phyloP scores from a whole-genome alignment of 2,113 vertebrate species.

The Perca flavescens region DNA sequence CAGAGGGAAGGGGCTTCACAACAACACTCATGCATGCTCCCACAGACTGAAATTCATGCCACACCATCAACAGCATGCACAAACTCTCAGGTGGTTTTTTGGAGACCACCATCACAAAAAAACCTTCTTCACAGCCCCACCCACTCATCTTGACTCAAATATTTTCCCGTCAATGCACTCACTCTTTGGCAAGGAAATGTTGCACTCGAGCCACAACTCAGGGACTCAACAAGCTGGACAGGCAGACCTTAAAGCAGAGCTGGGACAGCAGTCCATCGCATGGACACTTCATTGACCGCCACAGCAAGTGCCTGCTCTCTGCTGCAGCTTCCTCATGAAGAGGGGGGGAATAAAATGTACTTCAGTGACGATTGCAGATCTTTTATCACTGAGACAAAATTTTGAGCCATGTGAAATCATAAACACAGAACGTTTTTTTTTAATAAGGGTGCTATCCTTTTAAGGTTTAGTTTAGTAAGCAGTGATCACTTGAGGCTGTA shows the following conservation, averaged over 20 bases:
- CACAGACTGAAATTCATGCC: background rate
- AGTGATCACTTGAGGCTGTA: background rate
- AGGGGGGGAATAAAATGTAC: background rate
- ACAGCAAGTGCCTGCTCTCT: conserved; percentile 74
- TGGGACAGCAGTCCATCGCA: conserved; percentile 36
- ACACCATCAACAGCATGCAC: accelerated
- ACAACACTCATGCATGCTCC: too few relatives aligned
- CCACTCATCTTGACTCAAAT: background rate
- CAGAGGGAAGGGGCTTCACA: background rate
- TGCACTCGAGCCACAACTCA: conserved; percentile 33
- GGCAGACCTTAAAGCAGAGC: conserved; percentile 62
- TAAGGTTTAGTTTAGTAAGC: background rate
- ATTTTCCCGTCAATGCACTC: background rate
- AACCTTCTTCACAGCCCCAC: background rate
- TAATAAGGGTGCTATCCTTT: background rate
- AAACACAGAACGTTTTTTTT: background rate
- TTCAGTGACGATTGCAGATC: too few relatives aligned
- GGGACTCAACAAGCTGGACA: conserved; percentile 81
- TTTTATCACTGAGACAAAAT: background rate
- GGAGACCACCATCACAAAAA: background rate
- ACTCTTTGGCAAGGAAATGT: background rate
- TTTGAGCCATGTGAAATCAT: background rate
- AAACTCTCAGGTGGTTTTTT: background rate
- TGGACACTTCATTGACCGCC: conserved; percentile 62
- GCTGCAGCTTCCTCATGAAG: conserved; percentile 35